Percentiles rank a stretch among this genome's conserved stretches.
These are phyloP conservation scores for Tachuris rubrigastra DNA, from an alignment of 2,113 vertebrate genomes.

Conservation along the genomic window DNA sequence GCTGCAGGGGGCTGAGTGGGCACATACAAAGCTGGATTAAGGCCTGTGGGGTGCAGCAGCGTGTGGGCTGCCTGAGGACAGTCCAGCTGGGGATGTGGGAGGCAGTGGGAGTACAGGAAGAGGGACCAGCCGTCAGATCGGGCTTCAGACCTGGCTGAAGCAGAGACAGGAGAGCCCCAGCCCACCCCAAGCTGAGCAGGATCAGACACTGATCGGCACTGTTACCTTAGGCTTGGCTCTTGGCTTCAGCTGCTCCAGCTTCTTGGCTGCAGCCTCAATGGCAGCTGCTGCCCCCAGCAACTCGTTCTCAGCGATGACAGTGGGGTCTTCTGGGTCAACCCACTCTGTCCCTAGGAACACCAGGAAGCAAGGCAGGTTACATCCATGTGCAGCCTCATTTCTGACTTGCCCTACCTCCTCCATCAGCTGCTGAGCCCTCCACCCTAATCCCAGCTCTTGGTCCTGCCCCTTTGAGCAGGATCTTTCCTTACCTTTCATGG, in stretches of 20 bases:
- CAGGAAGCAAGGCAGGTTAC: not conserved
- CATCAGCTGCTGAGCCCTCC: not conserved
- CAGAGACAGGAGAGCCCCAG: not conserved
- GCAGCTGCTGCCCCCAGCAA: constrained; percentile 93
- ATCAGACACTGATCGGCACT: not conserved
- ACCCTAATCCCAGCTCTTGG: not conserved
- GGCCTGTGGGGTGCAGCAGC: not conserved
- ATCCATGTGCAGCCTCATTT: fast-evolving
- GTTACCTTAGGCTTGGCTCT: constrained; percentile 94
- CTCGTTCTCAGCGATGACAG: constrained; percentile 96
- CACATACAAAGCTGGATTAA: not conserved
- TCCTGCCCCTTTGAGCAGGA: not conserved
- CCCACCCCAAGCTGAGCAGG: not conserved
- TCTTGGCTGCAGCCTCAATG: constrained; percentile 98
- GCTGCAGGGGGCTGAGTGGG: not conserved
- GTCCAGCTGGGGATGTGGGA: not conserved
- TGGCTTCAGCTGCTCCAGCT: constrained; percentile 96
- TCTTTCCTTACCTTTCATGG: constrained; percentile 90
- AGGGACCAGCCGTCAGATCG: not conserved
- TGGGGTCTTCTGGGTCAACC: constrained; percentile 97
- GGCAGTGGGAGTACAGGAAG: not conserved
- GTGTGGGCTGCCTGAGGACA: fast-evolving
- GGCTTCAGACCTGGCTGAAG: not conserved
- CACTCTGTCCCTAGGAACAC: constrained; percentile 84
- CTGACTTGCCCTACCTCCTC: not conserved